Percentiles rank a stretch among this genome's conserved stretches.
Conservation (phyloP, 2,888 invertebrate genomes). For the Eupithecia exiguata region DNA sequence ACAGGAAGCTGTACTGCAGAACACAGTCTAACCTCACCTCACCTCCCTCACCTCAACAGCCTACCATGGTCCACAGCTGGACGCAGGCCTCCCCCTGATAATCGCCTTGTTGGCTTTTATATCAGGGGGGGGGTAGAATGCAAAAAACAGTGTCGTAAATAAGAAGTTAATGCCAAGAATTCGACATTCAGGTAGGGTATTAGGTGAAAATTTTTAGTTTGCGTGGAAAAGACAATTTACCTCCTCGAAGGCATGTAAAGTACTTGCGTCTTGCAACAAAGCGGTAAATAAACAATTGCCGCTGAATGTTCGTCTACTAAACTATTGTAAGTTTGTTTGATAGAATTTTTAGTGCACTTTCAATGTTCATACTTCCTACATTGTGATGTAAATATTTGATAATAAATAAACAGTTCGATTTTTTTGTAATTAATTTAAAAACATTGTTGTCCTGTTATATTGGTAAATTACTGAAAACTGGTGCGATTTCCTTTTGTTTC, state of each 20-base stretch:
- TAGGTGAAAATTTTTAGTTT: not conserved
- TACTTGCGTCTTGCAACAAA: not conserved
- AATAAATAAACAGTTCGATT: too few relatives aligned
- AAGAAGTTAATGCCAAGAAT: not conserved
- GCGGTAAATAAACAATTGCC: not conserved
- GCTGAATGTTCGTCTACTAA: not conserved
- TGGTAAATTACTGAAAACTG: not conserved
- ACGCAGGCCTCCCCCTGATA: too few relatives aligned
- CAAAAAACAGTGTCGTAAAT: not conserved
- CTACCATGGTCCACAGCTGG: too few relatives aligned
- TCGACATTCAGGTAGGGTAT: not conserved
- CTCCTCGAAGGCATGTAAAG: not conserved
- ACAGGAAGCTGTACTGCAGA: not conserved
- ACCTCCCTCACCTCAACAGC: too few relatives aligned
- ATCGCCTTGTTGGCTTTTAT: too few relatives aligned
- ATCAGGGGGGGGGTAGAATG: too few relatives aligned
- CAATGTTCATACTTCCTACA: not conserved
- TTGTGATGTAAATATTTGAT: not conserved
- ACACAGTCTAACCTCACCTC: too few relatives aligned
- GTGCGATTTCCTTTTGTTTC: not conserved
- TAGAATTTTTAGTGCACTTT: not conserved
- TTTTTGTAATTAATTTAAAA: too few relatives aligned
- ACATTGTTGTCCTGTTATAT: too few relatives aligned
- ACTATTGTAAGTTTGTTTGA: not conserved
- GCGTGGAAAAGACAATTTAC: not conserved